These are phyloP conservation scores for Drosophila willistoni DNA, from an alignment of 1,140 invertebrate genomes.

Conservation along the genomic window DNA sequence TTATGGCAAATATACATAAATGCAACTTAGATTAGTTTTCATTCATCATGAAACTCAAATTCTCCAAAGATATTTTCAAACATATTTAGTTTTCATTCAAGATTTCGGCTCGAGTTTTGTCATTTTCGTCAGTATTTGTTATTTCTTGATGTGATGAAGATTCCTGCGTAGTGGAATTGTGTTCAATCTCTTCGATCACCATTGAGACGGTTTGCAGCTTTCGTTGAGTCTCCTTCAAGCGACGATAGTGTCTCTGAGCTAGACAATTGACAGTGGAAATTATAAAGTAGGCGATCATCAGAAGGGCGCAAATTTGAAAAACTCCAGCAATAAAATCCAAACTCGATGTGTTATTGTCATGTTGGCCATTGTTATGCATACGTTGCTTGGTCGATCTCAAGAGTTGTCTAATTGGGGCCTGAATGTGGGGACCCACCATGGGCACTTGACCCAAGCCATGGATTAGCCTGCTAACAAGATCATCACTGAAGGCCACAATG, in stretches of 20 bases:
- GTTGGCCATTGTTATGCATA: constrained; percentile 86
- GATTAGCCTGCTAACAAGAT: constrained; percentile 91
- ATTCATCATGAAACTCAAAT: too few species aligned
- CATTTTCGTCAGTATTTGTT: not conserved
- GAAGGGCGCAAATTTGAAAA: constrained; percentile 95
- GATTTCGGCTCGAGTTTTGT: not conserved
- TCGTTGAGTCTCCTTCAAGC: constrained; percentile 85
- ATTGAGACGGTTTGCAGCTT: not conserved
- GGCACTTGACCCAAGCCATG: constrained; percentile 89
- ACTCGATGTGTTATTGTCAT: constrained; percentile 66
- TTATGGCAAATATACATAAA: too few species aligned
- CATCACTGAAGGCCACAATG: constrained; percentile 97
- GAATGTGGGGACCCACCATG: constrained; percentile 90
- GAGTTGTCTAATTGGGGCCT: constrained; percentile 93
- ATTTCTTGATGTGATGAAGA: not conserved
- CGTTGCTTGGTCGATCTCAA: constrained; percentile 94
- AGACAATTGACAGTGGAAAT: constrained; percentile 97
- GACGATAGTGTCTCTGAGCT: constrained; percentile 95
- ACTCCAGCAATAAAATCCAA: constrained; percentile 90
- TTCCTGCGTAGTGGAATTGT: not conserved
- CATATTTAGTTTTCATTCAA: too few species aligned
- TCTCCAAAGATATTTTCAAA: too few species aligned
- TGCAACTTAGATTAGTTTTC: too few species aligned
- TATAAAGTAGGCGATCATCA: constrained; percentile 97
- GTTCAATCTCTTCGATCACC: not conserved